Conservation (phyloP, 1,140 invertebrate genomes). For the Alviniconcha marisindica region DNA sequence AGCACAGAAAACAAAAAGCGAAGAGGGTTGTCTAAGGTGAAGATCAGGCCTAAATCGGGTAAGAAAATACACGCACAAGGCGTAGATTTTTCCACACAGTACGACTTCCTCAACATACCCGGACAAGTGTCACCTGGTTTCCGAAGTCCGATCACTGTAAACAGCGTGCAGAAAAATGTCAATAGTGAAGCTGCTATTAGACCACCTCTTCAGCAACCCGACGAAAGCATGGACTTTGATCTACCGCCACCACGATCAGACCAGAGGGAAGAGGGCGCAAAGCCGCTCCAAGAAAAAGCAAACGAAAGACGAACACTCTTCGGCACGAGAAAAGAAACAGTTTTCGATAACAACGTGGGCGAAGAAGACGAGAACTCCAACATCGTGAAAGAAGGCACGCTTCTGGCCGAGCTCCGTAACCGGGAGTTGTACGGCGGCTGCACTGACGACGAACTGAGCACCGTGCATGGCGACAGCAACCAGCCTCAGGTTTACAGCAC, state of each 20-base stretch:
- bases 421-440: neutral
- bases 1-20: neutral
- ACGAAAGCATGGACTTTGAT: neutral
- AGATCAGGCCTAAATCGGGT: neutral
- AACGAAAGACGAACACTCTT: neutral
- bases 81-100: conserved; percentile 7
- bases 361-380: neutral
- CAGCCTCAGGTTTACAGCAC: no score
- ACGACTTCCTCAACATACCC: neutral
- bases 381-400: neutral
- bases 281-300: neutral
- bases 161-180: neutral
- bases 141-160: no score
- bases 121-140: neutral
- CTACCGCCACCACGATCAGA: neutral
- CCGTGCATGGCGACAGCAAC: no score
- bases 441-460: neutral
- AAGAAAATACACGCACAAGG: neutral
- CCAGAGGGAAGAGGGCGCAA: neutral
- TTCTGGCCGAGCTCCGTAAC: neutral
- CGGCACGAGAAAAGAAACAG: no score
- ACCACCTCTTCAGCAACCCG: neutral
- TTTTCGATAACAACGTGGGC: neutral
- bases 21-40: neutral
- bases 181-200: neutral